Percentiles rank a stretch among this genome's conserved stretches.
These are phyloP conservation scores for Melanargia galathea DNA, from an alignment of 2,888 invertebrate species.

Conservation along the genomic window DNA sequence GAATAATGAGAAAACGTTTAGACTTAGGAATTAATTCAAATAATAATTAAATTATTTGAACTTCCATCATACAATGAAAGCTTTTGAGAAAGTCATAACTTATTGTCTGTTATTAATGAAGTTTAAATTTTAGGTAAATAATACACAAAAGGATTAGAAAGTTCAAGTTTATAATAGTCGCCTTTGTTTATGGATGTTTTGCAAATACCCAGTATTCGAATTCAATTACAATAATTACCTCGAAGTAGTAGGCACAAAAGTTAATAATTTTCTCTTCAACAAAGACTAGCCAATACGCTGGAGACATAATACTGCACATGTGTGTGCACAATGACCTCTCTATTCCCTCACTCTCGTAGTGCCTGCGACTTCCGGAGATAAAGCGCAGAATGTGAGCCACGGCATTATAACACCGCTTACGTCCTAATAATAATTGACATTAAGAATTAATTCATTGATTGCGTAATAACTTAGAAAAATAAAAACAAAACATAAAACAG, in stretches of 20 bases:
- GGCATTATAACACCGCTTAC: too few relatives aligned
- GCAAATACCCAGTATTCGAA: neutral
- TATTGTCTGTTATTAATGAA: constrained; percentile 5
- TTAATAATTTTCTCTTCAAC: too few relatives aligned
- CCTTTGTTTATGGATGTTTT: neutral
- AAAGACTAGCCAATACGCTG: too few relatives aligned
- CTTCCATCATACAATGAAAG: neutral
- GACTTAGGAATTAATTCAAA: neutral
- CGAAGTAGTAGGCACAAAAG: too few relatives aligned
- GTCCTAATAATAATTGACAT: too few relatives aligned
- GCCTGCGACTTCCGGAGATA: too few relatives aligned
- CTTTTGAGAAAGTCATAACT: constrained; percentile 3
- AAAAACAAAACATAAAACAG: neutral
- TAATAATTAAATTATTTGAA: constrained; percentile 1
- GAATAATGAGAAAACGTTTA: neutral
- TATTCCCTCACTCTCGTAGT: too few relatives aligned
- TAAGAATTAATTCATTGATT: too few relatives aligned
- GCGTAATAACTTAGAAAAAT: neutral
- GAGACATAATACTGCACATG: too few relatives aligned
- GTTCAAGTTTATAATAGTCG: constrained; percentile 11
- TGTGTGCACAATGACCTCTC: too few relatives aligned
- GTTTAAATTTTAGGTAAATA: constrained; percentile 4
- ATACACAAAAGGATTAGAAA: constrained; percentile 11
- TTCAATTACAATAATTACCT: constrained; percentile 3
- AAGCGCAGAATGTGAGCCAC: too few relatives aligned